Evolutionary conservation across 2,797 vertebrate genomes (phyloP), one percentile per base, ranked within the genome.

Genomic region (Monodelphis domestica): DNA sequence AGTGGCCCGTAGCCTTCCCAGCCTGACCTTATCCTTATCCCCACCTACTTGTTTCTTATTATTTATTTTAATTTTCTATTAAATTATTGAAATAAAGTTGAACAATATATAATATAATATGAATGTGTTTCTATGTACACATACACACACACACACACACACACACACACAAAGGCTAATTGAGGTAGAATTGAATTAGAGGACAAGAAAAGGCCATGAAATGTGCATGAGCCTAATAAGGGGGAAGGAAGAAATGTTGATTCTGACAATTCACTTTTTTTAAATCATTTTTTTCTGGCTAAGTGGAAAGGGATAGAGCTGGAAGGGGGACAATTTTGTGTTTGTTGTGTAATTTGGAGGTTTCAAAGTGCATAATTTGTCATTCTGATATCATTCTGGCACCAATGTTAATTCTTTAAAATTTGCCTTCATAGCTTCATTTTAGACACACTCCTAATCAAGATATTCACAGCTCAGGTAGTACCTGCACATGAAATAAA

Each of bases 11-110:
- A 94, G 63, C 54, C 89, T 92, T 53, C 4, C 95, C 95, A 95
- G 90, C 91, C 96, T 70, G 87, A 95, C 89, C 14, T 0, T n/a
- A n/a, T n/a, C 89, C 14, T 0, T n/a, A n/a, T n/a, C 88, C 87
- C 92, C 95, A 87, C 92, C 56, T 52, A n/a, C 88, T 91, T 96
- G 91, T 97, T 97, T 97, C 96, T 90, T 97, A 97, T 98, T 97
- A 98, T 97, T 98, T 98, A 97, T 97, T 98, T 97, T 96, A 96
- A 96, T 98, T 98, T 98, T 97, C 95, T 98, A 98, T 98, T 98
- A 98, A 98, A 98, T 98, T 98, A 98, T 98, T 98, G 96, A 78
- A 97, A 97, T 97, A 97, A 98, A 97, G 90, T 90, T 90, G 63
- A 95, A 57, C n/a, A n/a, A n/a, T n/a, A n/a, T n/a, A n/a, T n/a